Evolutionary conservation across 2,113 vertebrate genomes (phyloP).

Genomic region (Circaetus cinerascens): DNA sequence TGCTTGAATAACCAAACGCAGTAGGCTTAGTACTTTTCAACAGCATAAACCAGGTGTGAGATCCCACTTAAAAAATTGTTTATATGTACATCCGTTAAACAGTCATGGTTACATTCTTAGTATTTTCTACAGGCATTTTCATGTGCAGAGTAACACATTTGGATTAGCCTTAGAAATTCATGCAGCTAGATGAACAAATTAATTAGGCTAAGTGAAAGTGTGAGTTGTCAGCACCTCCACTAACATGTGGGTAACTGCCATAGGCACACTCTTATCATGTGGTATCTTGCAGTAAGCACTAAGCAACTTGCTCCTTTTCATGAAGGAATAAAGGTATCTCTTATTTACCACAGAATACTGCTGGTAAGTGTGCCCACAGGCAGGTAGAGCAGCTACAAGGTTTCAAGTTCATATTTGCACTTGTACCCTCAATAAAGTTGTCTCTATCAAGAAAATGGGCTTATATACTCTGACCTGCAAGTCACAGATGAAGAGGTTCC

Average conservation of each 20-base stretch:
- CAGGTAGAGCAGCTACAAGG: neutral
- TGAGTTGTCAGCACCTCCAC: neutral
- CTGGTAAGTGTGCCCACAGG: neutral
- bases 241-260: neutral
- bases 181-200: neutral
- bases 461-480: neutral
- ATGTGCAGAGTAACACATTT: rapidly evolving
- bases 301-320: neutral
- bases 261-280: neutral
- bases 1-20: neutral
- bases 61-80: neutral
- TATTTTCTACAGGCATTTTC: neutral
- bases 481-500: neutral
- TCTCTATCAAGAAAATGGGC: neutral
- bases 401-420: neutral
- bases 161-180: neutral
- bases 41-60: neutral
- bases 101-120: neutral
- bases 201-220: neutral
- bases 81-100: neutral
- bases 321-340: neutral
- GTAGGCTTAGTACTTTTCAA: neutral
- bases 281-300: neutral
- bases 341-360: neutral
- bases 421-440: neutral